phyloP scores from a whole-genome alignment of 2,888 invertebrate species.

The Silvanus unidentatus region DNA sequence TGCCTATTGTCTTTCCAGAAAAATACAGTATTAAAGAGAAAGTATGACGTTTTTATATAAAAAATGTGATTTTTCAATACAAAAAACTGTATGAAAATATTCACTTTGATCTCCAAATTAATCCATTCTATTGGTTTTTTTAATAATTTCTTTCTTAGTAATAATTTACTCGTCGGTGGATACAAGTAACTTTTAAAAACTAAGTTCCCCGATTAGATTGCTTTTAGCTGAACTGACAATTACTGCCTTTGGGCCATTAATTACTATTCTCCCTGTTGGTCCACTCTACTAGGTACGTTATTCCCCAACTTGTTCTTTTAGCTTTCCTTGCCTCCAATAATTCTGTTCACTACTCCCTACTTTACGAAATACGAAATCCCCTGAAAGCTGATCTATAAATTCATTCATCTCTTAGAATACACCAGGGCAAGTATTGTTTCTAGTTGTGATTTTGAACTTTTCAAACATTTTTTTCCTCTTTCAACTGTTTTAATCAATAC shows the following conservation, averaged over 20 bases:
- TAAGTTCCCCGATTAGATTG: slow-evolving; percentile 28
- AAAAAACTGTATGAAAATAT: too few relatives aligned
- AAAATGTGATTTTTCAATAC: too few relatives aligned
- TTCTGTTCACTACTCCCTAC: slow-evolving; percentile 16
- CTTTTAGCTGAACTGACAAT: slow-evolving; percentile 29
- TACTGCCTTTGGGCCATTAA: slow-evolving; percentile 27
- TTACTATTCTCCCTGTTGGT: slow-evolving; percentile 27
- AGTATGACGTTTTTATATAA: too few relatives aligned
- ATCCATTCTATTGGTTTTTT: too few relatives aligned
- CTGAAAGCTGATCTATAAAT: slow-evolving; percentile 19
- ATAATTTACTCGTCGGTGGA: too few relatives aligned
- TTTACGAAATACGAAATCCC: slow-evolving; percentile 14
- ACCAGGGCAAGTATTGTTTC: slow-evolving; percentile 11
- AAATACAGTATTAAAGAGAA: too few relatives aligned
- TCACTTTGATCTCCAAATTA: too few relatives aligned
- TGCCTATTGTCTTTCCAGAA: too few relatives aligned
- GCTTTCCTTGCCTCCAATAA: slow-evolving; percentile 10
- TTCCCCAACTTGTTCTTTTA: slow-evolving; percentile 15
- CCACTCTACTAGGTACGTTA: slow-evolving; percentile 19
- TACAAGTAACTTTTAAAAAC: slow-evolving; percentile 19
- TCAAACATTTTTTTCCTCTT: too few relatives aligned
- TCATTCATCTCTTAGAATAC: slow-evolving; percentile 19
- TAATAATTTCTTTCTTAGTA: too few relatives aligned
- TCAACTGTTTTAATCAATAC: too few relatives aligned
- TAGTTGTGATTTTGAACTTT: too few relatives aligned